These are phyloP conservation scores for Crypturellus undulatus DNA, from an alignment of 2,113 vertebrate species.

Conservation along the genomic window DNA sequence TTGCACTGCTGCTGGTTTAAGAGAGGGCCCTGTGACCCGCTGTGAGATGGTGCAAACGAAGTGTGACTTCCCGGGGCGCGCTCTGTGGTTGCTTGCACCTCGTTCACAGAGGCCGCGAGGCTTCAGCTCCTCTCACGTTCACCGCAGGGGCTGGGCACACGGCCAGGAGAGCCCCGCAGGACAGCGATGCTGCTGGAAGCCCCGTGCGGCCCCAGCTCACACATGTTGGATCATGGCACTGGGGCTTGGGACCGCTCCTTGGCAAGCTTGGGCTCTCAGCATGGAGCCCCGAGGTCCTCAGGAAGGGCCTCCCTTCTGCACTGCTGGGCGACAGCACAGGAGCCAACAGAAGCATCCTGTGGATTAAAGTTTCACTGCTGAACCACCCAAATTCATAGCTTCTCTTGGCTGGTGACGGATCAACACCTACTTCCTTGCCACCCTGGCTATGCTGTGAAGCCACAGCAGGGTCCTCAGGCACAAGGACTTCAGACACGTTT, in stretches of 20 bases:
- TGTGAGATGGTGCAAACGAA: background rate
- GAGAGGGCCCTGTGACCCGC: too few relatives aligned
- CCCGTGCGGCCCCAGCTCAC: accelerated
- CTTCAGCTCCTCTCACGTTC: background rate
- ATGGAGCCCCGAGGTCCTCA: accelerated
- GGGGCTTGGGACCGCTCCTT: accelerated
- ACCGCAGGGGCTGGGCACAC: background rate
- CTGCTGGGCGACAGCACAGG: background rate
- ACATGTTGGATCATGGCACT: accelerated
- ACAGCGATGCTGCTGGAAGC: background rate
- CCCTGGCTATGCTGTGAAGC: background rate
- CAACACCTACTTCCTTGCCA: background rate
- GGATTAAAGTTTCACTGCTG: background rate
- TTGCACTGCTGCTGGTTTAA: background rate
- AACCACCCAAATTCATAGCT: background rate
- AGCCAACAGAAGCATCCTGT: background rate
- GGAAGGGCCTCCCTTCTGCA: background rate
- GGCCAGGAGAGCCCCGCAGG: accelerated
- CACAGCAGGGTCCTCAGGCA: background rate
- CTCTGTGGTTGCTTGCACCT: background rate
- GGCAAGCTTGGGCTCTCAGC: accelerated
- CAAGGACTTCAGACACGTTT: conserved; percentile 37
- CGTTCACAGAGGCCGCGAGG: background rate
- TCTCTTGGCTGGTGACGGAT: background rate
- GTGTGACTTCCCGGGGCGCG: background rate